phyloP scores from a whole-genome alignment of 2,888 invertebrate species.

The Nephrocerus scutellatus region DNA sequence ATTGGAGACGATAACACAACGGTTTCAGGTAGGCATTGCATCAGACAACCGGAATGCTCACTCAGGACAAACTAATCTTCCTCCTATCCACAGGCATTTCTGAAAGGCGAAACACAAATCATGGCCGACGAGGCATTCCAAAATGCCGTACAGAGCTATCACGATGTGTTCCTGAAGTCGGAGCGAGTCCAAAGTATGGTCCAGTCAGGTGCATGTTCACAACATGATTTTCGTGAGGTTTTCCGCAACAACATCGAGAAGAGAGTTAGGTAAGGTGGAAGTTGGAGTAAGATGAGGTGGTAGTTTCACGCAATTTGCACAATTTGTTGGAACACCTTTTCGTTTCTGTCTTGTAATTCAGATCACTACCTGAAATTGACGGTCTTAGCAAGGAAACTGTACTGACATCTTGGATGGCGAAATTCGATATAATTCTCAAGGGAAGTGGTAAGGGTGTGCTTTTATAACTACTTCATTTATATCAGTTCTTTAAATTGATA shows the following conservation, averaged over 20 bases:
- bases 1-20: conserved; percentile 83
- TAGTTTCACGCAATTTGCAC: no score
- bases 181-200: conserved; percentile 96
- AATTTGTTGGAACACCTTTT: no score
- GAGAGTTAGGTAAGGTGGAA: conserved; percentile 69
- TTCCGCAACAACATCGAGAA: conserved; percentile 98
- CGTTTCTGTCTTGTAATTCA: conserved; percentile 36
- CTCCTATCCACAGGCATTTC: conserved; percentile 64
- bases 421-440: conserved; percentile 97
- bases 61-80: background rate
- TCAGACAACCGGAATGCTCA: conserved; percentile 2
- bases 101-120: conserved; percentile 98
- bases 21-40: conserved; percentile 71
- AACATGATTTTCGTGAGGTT: conserved; percentile 97
- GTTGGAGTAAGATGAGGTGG: conserved; percentile 9
- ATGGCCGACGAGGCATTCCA: conserved; percentile 97
- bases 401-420: conserved; percentile 97
- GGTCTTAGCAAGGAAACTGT: conserved; percentile 99
- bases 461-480: background rate
- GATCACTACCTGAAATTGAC: conserved; percentile 98
- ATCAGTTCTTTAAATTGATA: background rate
- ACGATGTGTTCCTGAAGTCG: conserved; percentile 93
- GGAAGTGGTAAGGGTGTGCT: conserved; percentile 59
- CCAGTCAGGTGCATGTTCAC: conserved; percentile 94
- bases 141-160: conserved; percentile 94